Percentiles rank a stretch among this genome's conserved stretches.
Conservation (phyloP, 2,797 vertebrate species). For the Paguma larvata region DNA sequence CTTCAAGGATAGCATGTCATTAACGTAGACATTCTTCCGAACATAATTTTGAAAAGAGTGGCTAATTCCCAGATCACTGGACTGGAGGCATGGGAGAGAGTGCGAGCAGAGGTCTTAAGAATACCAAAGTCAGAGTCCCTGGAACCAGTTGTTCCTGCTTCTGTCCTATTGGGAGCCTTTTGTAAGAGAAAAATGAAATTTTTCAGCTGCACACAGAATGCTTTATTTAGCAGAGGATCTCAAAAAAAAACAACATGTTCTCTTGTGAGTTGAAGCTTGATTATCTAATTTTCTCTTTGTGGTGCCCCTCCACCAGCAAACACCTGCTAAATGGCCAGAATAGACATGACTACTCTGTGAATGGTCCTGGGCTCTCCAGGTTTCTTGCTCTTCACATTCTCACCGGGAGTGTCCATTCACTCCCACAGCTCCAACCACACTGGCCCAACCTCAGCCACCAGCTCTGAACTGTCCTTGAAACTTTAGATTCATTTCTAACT, state of each 20-base stretch:
- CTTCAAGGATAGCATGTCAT: slow-evolving; percentile 21
- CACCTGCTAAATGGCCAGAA: slow-evolving; percentile 32
- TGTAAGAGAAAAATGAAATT: slow-evolving; percentile 67
- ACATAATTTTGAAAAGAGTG: slow-evolving; percentile 9
- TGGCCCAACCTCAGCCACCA: background rate
- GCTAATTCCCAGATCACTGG: slow-evolving; percentile 21
- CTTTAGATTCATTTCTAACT: background rate
- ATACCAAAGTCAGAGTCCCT: background rate
- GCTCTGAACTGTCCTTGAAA: background rate
- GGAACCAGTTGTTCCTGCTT: slow-evolving; percentile 22
- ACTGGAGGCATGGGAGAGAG: background rate
- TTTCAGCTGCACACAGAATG: slow-evolving; percentile 66
- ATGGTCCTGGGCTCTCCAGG: background rate
- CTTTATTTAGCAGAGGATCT: slow-evolving; percentile 74
- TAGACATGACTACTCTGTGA: background rate
- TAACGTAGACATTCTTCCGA: slow-evolving; percentile 39
- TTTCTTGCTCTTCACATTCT: background rate
- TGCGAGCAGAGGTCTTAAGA: background rate
- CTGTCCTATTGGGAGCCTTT: slow-evolving; percentile 25
- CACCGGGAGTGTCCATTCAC: background rate
- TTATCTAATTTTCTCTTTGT: slow-evolving; percentile 77
- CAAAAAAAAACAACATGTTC: slow-evolving; percentile 52
- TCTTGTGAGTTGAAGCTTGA: slow-evolving; percentile 65
- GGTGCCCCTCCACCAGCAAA: slow-evolving; percentile 51
- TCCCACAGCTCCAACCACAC: background rate